Base-by-base conservation (phyloP, 2,888 invertebrate species). In the Leucania comma region DNA sequence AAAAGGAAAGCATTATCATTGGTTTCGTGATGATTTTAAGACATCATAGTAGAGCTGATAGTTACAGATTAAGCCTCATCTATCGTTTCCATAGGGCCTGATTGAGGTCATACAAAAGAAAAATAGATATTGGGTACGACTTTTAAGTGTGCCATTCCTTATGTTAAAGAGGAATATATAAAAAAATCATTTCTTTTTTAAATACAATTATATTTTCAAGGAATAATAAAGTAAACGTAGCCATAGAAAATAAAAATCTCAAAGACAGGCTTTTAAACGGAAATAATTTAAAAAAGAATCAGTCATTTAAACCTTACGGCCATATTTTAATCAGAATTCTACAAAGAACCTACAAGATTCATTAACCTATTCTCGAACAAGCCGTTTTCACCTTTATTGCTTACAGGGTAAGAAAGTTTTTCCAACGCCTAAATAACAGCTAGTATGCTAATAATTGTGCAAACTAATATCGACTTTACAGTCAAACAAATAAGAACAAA, bases 261-360 rank as follows among this genome's bases (percentile, higher is more conserved):
- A 50, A 69, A 60, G 54, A 50, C n/a, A 42, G 32, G 17, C 9
- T 62, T 65, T 58, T 54, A 38, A 64, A 72, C n/a, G 32, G 62
- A 72, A 72, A 65, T 59, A 54, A 67, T 71, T 62, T 64, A 54
- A 63, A 69, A n/a, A 82, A 70, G 53, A 78, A 68, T 68, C 58
- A 59, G 63, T 66, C 65, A 75, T 73, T 75, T 66, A 54, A 69
- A 65, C 68, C 59, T 65, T 61, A 71, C 63, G 68, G 73, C 71
- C 38, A 80, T 85, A 78, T 80, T 75, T 82, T 82, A 80, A 83
- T 80, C 64, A 78, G 56, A 65, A 70, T 72, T 75, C 64, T 58
- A 75, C 75, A 75, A 78, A 82, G 68, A 60, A 72, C 46, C 68
- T 70, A 38, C 59, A 65, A 69, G 60, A 72, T 72, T 74, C 48